A percentile compares a stretch with the other conserved stretches of the same genome.
phyloP scores from a whole-genome alignment of 2,113 vertebrate genomes.

The Campylorhamphus procurvoides region DNA sequence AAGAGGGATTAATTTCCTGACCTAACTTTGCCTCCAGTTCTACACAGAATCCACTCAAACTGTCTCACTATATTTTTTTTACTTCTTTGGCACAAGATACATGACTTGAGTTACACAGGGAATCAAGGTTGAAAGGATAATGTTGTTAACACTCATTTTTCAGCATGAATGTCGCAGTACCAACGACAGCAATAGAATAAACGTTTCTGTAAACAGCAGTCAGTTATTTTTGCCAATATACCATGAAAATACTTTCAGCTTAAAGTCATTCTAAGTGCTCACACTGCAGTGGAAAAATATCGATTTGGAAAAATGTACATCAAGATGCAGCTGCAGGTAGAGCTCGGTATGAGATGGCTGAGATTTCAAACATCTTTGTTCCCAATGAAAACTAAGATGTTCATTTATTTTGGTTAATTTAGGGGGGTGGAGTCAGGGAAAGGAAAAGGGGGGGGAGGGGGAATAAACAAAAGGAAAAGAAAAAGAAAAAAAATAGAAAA shows the following conservation, averaged over 20 bases:
- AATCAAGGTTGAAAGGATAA: slow-evolving; percentile 25
- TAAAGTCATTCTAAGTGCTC: background rate
- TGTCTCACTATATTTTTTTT: background rate
- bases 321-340: background rate
- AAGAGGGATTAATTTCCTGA: background rate
- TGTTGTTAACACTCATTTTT: background rate
- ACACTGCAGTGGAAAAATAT: background rate
- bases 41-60: background rate
- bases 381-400: background rate
- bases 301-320: background rate
- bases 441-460: no score
- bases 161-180: background rate
- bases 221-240: background rate
- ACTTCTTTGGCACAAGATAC: background rate
- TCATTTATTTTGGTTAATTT: background rate
- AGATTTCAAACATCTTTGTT: background rate
- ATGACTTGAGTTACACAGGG: background rate
- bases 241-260: background rate
- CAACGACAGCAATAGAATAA: background rate
- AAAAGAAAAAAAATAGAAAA: background rate
- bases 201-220: background rate
- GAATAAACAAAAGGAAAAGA: no score
- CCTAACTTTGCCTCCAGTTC: background rate
- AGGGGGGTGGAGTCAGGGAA: no score
- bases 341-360: background rate